Percentiles rank a stretch among this genome's conserved stretches.
These are phyloP conservation scores for Brachionus angularis DNA, from an alignment of 1,140 invertebrate genomes.

Conservation along the genomic window DNA sequence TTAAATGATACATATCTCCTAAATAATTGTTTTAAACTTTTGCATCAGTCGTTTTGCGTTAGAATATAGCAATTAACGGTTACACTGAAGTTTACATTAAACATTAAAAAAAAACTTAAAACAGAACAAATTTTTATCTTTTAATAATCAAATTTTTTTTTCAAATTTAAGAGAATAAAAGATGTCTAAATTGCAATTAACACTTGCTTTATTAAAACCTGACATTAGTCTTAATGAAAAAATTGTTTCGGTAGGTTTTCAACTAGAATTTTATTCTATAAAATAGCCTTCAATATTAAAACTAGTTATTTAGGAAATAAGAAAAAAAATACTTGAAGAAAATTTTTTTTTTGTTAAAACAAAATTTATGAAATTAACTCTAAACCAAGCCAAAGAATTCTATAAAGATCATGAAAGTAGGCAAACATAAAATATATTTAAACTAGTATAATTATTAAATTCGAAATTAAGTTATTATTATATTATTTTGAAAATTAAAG, in stretches of 20 bases:
- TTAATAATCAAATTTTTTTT: background rate
- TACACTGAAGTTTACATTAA: constrained; percentile 40
- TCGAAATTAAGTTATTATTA: constrained; percentile 42
- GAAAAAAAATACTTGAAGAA: constrained; percentile 66
- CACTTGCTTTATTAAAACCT: constrained; percentile 54
- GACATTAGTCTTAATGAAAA: constrained; percentile 49
- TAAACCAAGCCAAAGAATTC: constrained; percentile 68
- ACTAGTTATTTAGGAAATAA: constrained; percentile 58
- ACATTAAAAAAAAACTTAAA: background rate
- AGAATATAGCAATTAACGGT: constrained; percentile 31
- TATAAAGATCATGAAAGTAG: constrained; percentile 72
- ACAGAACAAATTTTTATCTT: too few species aligned
- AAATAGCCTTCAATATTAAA: background rate
- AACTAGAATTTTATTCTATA: background rate
- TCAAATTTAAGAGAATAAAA: constrained; percentile 8
- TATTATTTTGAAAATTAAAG: constrained; percentile 46
- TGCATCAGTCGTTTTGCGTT: constrained; percentile 39
- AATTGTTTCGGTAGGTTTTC: constrained; percentile 48
- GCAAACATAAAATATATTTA: constrained; percentile 32
- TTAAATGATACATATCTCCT: constrained; percentile 44
- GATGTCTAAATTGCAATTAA: constrained; percentile 49
- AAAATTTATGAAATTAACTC: constrained; percentile 64
- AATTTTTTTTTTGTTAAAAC: constrained; percentile 72
- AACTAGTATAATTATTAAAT: too few species aligned
- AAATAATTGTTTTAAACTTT: constrained; percentile 27